Evolutionary conservation across 2,888 invertebrate genomes (phyloP).

Genomic region (Saturnia japonica): DNA sequence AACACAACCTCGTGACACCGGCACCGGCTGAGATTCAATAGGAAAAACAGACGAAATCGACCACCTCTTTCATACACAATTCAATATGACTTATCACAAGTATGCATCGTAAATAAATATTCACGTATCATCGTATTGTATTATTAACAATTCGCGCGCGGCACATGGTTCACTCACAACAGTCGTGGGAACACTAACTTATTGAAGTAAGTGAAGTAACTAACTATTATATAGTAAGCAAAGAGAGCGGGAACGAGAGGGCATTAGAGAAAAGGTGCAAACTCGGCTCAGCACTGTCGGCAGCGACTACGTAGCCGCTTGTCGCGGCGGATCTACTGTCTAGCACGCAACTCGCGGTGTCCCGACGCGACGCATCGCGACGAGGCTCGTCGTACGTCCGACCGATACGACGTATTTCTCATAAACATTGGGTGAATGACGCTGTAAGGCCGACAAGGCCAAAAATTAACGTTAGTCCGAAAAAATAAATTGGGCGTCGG

Average conservation of each 20-base stretch:
- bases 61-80: slow-evolving; percentile 40
- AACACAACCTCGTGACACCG: slow-evolving; percentile 49
- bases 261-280: slow-evolving; percentile 47
- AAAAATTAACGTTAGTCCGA: neutral
- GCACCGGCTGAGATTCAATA: slow-evolving; percentile 44
- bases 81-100: slow-evolving; percentile 46
- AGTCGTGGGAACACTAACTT: slow-evolving; percentile 66
- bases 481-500: neutral
- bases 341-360: slow-evolving; percentile 32
- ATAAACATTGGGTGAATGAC: neutral
- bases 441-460: neutral
- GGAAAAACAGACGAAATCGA: slow-evolving; percentile 31
- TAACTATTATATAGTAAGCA: slow-evolving; percentile 40
- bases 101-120: slow-evolving; percentile 48
- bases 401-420: neutral
- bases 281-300: slow-evolving; percentile 28
- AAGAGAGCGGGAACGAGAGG: slow-evolving; percentile 65
- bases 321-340: no score
- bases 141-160: slow-evolving; percentile 48
- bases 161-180: slow-evolving; percentile 63
- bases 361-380: slow-evolving; percentile 16
- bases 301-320: slow-evolving; percentile 31
- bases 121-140: slow-evolving; percentile 55
- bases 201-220: no score
- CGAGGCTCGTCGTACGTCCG: neutral